Base-by-base conservation (phyloP, 2,113 vertebrate species). In the Nerophis lumbriciformis region DNA sequence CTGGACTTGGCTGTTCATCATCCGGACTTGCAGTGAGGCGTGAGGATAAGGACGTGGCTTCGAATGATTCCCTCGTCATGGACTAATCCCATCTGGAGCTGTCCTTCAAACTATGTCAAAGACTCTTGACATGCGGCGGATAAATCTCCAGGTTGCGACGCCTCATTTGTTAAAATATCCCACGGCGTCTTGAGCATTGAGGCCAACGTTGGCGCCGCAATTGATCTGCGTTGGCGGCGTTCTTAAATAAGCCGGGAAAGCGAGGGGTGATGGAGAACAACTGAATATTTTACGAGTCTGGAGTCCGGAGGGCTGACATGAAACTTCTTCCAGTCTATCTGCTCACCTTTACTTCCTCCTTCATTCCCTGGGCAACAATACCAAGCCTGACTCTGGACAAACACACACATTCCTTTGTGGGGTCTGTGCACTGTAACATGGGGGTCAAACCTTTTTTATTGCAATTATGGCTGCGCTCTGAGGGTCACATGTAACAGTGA, bases 151-250 rank as follows among this genome's bases (percentile, higher is more conserved):
- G 59, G 64, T 68, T 75, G 68, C 66, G 68, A 73, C 48, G 72
- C 53, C 79, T 86, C 63, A 83, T 84, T 81, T 86, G 66, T 82
- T 77, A 82, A 70, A 83, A 85, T 86, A 87, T 80, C 87, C 58
- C 52, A 87, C 79, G 82, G 74, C 68, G 61, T 51, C 59, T 74
- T 74, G 55, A 11, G 63, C 74, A 74, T 45, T 56, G 59, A 71
- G 42, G 71, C 66, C 55, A 66, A 57, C n/a, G 51, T 60, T 76
- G 79, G 80, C 76, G 76, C 35, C 2, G 1, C 48, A 69, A 86
- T 78, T 80, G 81, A 88, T 83, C 87, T 82, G 54, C 76, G 75
- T 82, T 81, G 76, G 72, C 52, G 83, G 68, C 62, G 77, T 78
- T 80, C 77, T 82, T 81, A 80, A 81, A 85, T 76, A 82, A 78